These are phyloP conservation scores for Ia io DNA, from an alignment of 2,113 vertebrate genomes.

Conservation along the genomic window DNA sequence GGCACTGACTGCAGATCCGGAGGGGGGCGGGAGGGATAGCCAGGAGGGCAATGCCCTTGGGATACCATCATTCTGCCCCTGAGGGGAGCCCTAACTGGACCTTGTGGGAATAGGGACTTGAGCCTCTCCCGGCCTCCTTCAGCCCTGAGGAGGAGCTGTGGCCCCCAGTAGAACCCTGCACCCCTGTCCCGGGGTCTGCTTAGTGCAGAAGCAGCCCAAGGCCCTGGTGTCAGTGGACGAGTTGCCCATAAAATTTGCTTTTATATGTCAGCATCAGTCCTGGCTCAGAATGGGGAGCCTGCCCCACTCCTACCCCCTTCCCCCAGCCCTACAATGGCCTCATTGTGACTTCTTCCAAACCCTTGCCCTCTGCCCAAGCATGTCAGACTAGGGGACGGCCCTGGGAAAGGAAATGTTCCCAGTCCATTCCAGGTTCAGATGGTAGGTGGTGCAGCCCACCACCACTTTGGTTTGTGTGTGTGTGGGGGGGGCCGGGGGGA, in stretches of 20 bases:
- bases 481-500: no score
- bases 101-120: no score
- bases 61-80: not conserved
- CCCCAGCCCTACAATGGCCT: not conserved
- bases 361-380: no score
- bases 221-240: not conserved
- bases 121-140: not conserved
- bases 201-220: not conserved
- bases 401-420: not conserved
- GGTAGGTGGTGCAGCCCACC: not conserved
- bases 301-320: not conserved
- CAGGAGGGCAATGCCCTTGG: not conserved
- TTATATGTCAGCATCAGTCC: not conserved
- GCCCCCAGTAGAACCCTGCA: not conserved
- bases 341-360: not conserved
- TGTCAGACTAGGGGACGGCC: not conserved
- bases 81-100: not conserved
- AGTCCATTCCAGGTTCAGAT: not conserved
- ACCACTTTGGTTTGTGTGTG: not conserved
- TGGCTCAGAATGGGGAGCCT: not conserved
- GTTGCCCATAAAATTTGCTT: not conserved
- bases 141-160: not conserved
- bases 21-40: not conserved
- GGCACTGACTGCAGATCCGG: not conserved
- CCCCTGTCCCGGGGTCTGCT: not conserved